These are phyloP conservation scores for Paradoxurus hermaphroditus DNA, from an alignment of 2,113 vertebrate genomes.

Conservation along the genomic window DNA sequence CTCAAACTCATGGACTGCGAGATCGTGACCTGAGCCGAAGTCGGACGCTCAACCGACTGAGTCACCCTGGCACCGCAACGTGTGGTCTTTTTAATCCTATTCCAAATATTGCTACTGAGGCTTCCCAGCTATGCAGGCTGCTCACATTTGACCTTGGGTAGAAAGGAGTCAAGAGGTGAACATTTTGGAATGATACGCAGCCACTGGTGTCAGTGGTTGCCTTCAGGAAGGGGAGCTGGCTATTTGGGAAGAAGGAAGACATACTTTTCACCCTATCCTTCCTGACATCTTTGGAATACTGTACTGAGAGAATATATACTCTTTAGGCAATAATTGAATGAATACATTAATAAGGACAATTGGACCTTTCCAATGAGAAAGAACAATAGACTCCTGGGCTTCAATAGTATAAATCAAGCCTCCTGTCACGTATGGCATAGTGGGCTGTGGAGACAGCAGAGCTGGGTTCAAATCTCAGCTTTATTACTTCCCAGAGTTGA, in stretches of 20 bases:
- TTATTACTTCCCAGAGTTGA: neutral
- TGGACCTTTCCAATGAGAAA: slow-evolving; percentile 14
- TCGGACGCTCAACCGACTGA: no score
- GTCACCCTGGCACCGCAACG: no score
- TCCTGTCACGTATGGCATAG: neutral
- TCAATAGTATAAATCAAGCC: neutral
- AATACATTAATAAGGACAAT: neutral
- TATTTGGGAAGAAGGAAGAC: neutral
- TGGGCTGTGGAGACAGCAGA: neutral
- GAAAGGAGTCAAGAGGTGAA: neutral
- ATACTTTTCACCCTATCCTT: neutral
- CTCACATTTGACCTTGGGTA: neutral
- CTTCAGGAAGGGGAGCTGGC: neutral
- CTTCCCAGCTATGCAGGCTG: neutral
- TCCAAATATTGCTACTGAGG: neutral
- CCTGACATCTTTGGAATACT: slow-evolving; percentile 26
- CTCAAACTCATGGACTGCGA: no score
- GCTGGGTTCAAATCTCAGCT: neutral
- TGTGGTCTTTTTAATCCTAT: neutral
- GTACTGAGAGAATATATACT: neutral
- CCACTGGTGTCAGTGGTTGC: neutral
- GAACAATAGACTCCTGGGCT: neutral
- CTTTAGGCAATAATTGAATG: slow-evolving; percentile 33
- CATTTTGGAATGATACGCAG: neutral
- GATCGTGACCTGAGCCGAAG: no score